Conservation (phyloP, 2,113 vertebrate species). For the Neolamprologus tretocephalus region DNA sequence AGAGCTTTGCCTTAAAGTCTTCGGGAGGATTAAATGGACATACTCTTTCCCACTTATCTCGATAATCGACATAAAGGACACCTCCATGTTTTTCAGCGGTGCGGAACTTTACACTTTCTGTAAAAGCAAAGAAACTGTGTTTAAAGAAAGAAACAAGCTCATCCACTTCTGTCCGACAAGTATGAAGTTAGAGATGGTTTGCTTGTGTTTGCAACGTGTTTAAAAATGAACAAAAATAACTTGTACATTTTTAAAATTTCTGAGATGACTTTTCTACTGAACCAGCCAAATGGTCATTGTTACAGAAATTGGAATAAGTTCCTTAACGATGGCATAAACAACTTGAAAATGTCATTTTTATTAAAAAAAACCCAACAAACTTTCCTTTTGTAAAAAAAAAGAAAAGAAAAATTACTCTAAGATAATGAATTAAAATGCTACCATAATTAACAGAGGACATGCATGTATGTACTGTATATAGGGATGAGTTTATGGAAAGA, state of each 20-base stretch:
- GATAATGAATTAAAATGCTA: not conserved
- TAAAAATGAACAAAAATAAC: not conserved
- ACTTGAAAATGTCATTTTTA: not conserved
- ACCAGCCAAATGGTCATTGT: not conserved
- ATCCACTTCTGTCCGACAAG: not conserved
- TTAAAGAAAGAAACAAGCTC: not conserved
- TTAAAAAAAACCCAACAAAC: not conserved
- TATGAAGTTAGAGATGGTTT: not conserved
- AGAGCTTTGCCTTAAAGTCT: accelerated
- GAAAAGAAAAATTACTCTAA: not conserved
- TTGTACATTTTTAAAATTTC: accelerated
- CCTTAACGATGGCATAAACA: accelerated
- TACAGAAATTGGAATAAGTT: not conserved
- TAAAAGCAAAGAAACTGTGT: not conserved
- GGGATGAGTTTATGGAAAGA: not conserved
- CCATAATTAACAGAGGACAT: accelerated
- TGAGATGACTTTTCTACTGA: accelerated
- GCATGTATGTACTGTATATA: not conserved
- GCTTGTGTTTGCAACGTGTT: accelerated
- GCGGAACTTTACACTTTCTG: not conserved
- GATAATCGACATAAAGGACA: not conserved
- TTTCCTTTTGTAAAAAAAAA: not conserved
- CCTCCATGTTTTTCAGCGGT: constrained; percentile 31
- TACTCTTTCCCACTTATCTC: not conserved
- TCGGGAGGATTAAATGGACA: accelerated